Percentiles rank a stretch among this genome's conserved stretches.
phyloP scores from a whole-genome alignment of 2,797 vertebrate genomes.

The Sebastes kiyomatsui region DNA sequence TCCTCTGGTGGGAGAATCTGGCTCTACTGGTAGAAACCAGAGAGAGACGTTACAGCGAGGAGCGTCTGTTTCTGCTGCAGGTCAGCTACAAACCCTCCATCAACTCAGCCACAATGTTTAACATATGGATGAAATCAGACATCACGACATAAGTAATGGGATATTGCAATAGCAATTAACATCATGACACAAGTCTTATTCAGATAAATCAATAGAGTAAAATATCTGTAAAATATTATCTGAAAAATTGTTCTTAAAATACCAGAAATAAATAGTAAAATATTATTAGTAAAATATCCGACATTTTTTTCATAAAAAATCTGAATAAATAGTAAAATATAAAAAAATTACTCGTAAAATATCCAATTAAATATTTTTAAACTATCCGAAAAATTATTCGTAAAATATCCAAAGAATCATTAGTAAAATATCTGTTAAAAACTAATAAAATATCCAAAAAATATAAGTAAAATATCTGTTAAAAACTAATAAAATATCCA shows the following conservation, averaged over 20 bases:
- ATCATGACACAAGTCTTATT: not conserved
- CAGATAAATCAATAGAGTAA: not conserved
- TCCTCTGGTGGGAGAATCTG: too few species aligned
- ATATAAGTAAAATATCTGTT: not conserved
- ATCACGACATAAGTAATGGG: not conserved
- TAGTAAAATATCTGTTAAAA: not conserved
- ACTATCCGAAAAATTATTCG: too few species aligned
- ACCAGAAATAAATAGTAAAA: not conserved
- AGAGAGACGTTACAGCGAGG: too few species aligned
- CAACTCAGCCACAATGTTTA: too few species aligned
- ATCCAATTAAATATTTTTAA: too few species aligned
- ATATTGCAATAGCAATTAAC: not conserved
- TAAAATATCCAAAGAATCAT: not conserved
- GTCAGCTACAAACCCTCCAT: too few species aligned
- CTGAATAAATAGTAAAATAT: too few species aligned
- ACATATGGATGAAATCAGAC: not conserved
- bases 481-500: too few species aligned
- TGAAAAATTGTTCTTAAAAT: not conserved
- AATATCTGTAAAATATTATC: not conserved
- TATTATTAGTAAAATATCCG: not conserved
- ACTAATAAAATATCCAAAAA: too few species aligned
- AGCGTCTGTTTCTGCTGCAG: too few species aligned
- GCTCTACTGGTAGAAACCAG: too few species aligned
- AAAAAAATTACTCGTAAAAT: not conserved
- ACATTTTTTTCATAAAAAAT: too few species aligned